These are phyloP conservation scores for Rhyacophila brunnea DNA, from an alignment of 1,140 invertebrate genomes.

Conservation along the genomic window DNA sequence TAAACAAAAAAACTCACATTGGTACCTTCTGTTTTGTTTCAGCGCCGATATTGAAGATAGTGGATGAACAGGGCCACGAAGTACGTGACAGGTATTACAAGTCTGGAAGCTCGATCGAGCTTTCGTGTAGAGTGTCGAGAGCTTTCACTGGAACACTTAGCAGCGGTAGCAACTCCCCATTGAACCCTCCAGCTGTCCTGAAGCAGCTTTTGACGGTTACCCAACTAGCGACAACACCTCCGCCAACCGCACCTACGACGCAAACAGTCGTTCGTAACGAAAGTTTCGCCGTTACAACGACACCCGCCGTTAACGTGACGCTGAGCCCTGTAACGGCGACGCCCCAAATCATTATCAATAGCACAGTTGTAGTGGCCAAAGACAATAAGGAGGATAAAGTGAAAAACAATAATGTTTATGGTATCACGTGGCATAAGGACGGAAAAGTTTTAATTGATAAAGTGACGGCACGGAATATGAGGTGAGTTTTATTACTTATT, in stretches of 20 bases:
- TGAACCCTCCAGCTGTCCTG: neutral
- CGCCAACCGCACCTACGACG: neutral
- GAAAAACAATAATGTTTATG: constrained; percentile 41
- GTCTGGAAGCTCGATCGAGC: constrained; percentile 68
- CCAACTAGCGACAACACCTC: constrained; percentile 7
- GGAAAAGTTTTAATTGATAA: constrained; percentile 46
- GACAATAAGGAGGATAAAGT: constrained; percentile 33
- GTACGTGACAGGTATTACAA: constrained; percentile 71
- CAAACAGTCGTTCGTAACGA: neutral
- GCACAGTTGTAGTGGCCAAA: constrained; percentile 17
- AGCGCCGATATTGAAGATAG: constrained; percentile 67
- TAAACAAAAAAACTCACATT: neutral
- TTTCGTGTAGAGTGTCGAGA: constrained; percentile 60
- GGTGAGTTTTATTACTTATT: constrained; percentile 38
- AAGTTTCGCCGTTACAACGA: neutral
- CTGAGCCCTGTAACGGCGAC: constrained; percentile 31
- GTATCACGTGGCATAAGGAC: constrained; percentile 51
- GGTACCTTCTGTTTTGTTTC: constrained; percentile 9
- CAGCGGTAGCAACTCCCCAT: constrained; percentile 40
- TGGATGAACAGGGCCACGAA: constrained; percentile 65
- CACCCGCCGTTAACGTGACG: neutral
- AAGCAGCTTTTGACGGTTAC: constrained; percentile 11
- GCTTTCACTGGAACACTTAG: constrained; percentile 37
- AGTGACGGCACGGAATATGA: constrained; percentile 49
- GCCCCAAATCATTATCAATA: constrained; percentile 25